A percentile compares a stretch with the other conserved stretches of the same genome.
phyloP scores from a whole-genome alignment of 2,797 vertebrate species.

The Uromys caudimaculatus region DNA sequence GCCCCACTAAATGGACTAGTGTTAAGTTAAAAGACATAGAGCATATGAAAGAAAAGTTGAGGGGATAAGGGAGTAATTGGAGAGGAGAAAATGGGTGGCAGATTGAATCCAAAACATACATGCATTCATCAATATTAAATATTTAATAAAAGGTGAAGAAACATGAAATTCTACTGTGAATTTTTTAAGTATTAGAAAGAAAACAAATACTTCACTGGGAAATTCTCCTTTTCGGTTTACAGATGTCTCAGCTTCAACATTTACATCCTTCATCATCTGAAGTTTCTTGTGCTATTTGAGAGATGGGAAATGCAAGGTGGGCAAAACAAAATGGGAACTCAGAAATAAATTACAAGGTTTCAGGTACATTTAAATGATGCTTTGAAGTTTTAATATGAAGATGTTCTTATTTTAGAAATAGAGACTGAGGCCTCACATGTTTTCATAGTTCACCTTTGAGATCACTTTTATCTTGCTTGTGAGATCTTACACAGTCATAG shows the following conservation, averaged over 20 bases:
- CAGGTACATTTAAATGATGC: neutral
- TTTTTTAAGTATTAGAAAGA: neutral
- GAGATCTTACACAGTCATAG: neutral
- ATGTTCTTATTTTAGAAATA: neutral
- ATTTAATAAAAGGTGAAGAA: neutral
- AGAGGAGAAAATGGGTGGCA: neutral
- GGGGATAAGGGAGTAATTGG: too few species aligned
- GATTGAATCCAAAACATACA: neutral
- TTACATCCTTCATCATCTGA: neutral
- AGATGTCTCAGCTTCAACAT: neutral
- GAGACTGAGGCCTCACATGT: neutral
- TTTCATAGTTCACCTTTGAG: neutral
- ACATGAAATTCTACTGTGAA: neutral
- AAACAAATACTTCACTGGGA: neutral
- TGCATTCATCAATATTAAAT: neutral
- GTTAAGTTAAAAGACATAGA: neutral
- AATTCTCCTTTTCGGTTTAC: neutral
- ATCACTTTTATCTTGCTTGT: neutral
- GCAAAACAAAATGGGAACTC: neutral
- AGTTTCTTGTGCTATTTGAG: neutral
- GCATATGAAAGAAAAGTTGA: neutral
- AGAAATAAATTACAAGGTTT: constrained; percentile 14
- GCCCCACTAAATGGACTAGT: neutral
- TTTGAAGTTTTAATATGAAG: neutral
- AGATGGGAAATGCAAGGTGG: neutral